These are phyloP conservation scores for Papilio demoleus DNA, from an alignment of 2,888 invertebrate genomes.

Conservation along the genomic window DNA sequence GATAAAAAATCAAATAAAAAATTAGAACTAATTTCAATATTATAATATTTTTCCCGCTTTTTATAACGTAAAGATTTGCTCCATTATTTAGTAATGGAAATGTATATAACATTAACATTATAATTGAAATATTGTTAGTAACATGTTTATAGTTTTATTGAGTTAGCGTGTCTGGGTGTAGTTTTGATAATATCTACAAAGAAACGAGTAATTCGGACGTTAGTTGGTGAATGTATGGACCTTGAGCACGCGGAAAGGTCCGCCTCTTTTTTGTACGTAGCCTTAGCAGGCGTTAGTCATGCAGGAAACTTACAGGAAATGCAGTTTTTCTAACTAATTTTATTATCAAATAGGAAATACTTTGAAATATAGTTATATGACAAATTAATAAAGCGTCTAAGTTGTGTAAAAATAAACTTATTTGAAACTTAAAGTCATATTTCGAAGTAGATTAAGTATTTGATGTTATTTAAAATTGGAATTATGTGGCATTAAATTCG, in stretches of 20 bases:
- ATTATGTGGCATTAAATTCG: too few species aligned
- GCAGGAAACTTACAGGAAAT: slow-evolving; percentile 34
- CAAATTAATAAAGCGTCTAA: not conserved
- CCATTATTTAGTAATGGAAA: not conserved
- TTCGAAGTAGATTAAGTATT: not conserved
- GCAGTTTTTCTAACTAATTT: slow-evolving; percentile 8
- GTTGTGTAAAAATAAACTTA: not conserved
- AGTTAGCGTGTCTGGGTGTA: slow-evolving; percentile 10
- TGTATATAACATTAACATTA: not conserved
- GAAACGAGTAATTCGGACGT: slow-evolving; percentile 41
- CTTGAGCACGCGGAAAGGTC: slow-evolving; percentile 44
- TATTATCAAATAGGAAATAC: slow-evolving; percentile 1
- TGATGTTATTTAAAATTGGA: slow-evolving; percentile 3
- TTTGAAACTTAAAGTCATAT: not conserved
- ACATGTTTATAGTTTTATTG: slow-evolving; percentile 12
- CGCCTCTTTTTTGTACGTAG: slow-evolving; percentile 41
- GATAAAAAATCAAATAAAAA: too few species aligned
- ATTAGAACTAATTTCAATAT: too few species aligned
- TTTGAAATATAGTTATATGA: not conserved
- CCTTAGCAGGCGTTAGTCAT: slow-evolving; percentile 28
- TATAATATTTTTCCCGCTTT: too few species aligned
- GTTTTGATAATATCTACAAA: slow-evolving; percentile 33
- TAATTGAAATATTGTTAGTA: not conserved
- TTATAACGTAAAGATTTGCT: not conserved
- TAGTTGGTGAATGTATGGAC: slow-evolving; percentile 50